These are phyloP conservation scores for Ophioninae sp. DNA, from an alignment of 2,888 invertebrate species.

Conservation along the genomic window DNA sequence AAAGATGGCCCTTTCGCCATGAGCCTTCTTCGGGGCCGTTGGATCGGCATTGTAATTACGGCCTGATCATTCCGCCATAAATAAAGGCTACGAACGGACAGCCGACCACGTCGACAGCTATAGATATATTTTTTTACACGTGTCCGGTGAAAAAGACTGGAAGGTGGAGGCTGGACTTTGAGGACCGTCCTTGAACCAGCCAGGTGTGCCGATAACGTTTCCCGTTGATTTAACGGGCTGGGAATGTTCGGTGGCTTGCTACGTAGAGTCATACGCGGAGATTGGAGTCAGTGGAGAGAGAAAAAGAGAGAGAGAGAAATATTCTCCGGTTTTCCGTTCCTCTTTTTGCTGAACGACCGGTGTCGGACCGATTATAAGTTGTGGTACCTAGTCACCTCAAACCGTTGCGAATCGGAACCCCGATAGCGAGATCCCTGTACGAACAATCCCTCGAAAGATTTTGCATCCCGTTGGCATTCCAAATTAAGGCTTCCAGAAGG, in stretches of 20 bases:
- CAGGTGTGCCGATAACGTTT: too few species aligned
- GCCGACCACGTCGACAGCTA: conserved; percentile 46
- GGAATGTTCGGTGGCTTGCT: too few species aligned
- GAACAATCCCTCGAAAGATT: conserved; percentile 1
- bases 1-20: conserved; percentile 69
- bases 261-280: too few species aligned
- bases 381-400: conserved; percentile 37
- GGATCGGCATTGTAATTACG: conserved; percentile 76
- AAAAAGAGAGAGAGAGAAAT: conserved; percentile 16
- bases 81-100: conserved; percentile 71
- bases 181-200: too few species aligned
- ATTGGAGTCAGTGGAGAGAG: not conserved
- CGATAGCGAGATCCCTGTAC: conserved; percentile 5
- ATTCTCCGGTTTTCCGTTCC: conserved; percentile 51
- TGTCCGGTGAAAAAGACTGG: too few species aligned
- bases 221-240: too few species aligned
- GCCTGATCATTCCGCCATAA: conserved; percentile 77
- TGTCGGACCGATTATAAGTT: conserved; percentile 64
- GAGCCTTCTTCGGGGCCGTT: conserved; percentile 55
- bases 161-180: too few species aligned
- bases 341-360: conserved; percentile 52
- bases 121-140: conserved; percentile 31
- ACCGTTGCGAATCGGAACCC: conserved; percentile 47
- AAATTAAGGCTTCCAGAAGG: not conserved
- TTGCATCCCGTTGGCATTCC: conserved; percentile 7